phyloP scores from a whole-genome alignment of 2,888 invertebrate genomes.

The Eristalinus aeneus region DNA sequence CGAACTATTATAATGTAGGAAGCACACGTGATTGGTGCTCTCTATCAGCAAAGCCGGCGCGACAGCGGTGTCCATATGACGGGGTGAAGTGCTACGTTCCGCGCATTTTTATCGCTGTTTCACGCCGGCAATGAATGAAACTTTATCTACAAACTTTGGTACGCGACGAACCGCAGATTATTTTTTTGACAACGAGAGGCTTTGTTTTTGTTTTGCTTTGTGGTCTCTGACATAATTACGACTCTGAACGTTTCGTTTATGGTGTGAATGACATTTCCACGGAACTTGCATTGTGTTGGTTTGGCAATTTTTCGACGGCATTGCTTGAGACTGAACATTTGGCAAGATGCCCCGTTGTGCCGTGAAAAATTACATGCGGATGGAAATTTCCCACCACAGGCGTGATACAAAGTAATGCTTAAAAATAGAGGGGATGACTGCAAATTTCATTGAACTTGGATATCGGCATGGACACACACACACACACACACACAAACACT shows the following conservation, averaged over 20 bases:
- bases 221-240: not conserved
- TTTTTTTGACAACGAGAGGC: not conserved
- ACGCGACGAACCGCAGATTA: conserved; percentile 1
- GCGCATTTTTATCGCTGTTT: conserved; percentile 28
- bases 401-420: not conserved
- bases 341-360: not conserved
- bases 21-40: conserved; percentile 36
- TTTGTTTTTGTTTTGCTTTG: not conserved
- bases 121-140: conserved; percentile 58
- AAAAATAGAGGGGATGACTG: not conserved
- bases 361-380: not conserved
- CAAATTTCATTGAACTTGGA: not conserved
- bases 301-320: not conserved
- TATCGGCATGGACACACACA: not conserved
- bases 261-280: not conserved
- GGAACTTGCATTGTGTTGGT: not conserved
- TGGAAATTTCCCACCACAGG: not conserved
- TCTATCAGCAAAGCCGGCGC: conserved; percentile 30
- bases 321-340: not conserved
- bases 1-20: conserved; percentile 40
- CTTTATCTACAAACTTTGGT: conserved; percentile 29
- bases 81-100: not conserved
- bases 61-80: not conserved
- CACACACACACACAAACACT: not conserved
- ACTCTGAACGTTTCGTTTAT: not conserved